These are phyloP conservation scores for Ophioninae sp. DNA, from an alignment of 2,888 invertebrate species.

Conservation along the genomic window DNA sequence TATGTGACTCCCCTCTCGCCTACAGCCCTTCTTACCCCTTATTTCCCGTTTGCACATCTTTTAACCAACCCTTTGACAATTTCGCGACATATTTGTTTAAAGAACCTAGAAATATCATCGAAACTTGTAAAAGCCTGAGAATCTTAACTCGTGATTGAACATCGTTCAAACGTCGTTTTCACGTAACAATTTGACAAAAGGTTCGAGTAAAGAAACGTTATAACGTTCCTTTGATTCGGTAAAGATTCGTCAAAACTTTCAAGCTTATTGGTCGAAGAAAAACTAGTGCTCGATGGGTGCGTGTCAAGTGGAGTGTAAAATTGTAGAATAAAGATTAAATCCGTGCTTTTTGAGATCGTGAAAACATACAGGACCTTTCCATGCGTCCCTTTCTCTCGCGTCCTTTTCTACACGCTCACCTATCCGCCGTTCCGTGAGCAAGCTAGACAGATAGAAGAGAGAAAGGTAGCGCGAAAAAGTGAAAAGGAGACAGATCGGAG, in stretches of 20 bases:
- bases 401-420: conserved; percentile 59
- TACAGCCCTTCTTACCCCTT: conserved; percentile 39
- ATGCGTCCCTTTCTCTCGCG: conserved; percentile 56
- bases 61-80: conserved; percentile 40
- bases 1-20: conserved; percentile 55
- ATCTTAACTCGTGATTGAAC: conserved; percentile 11
- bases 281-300: background rate
- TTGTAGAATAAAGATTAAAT: conserved; percentile 8
- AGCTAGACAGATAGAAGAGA: conserved; percentile 15
- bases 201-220: conserved; percentile 6
- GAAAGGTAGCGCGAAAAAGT: background rate
- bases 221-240: background rate
- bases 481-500: conserved; percentile 28
- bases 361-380: conserved; percentile 45
- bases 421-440: conserved; percentile 21
- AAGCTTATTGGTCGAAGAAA: background rate
- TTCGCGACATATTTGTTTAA: conserved; percentile 5
- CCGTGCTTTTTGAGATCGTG: conserved; percentile 6
- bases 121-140: conserved; percentile 14
- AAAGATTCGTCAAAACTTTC: background rate
- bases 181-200: conserved; percentile 29
- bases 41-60: conserved; percentile 40
- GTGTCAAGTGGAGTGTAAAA: conserved; percentile 6
- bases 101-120: background rate
- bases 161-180: conserved; percentile 18